phyloP scores from a whole-genome alignment of 37 sponge, comb jelly and placozoan genomes.

The Cliona cf. orientalis region DNA sequence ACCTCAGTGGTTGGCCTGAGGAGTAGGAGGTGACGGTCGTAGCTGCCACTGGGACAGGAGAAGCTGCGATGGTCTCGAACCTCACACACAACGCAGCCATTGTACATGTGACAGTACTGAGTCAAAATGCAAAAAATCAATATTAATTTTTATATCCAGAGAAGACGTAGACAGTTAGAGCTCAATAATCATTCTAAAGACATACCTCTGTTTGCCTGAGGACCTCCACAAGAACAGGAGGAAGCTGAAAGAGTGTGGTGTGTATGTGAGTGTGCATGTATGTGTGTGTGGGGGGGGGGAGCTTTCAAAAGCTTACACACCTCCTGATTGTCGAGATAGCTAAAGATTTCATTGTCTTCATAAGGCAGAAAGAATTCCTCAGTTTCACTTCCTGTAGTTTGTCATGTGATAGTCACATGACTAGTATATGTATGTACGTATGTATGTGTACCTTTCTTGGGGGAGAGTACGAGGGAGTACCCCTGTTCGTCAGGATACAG shows the following conservation, averaged over 20 bases:
- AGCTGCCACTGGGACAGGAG: neutral
- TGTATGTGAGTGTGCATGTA: neutral
- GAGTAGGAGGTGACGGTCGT: constrained; percentile 53
- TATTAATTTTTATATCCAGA: neutral
- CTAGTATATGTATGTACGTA: too few relatives aligned
- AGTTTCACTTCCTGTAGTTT: constrained; percentile 8
- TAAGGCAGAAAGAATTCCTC: constrained; percentile 67
- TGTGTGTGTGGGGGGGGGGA: too few relatives aligned
- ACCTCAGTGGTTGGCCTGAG: constrained; percentile 76
- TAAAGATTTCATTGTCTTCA: constrained; percentile 75
- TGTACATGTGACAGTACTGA: constrained; percentile 49
- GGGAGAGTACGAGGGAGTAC: constrained; percentile 64
- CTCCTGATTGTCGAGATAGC: constrained; percentile 80
- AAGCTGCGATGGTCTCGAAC: constrained; percentile 61
- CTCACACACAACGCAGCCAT: constrained; percentile 80
- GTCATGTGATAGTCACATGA: too few relatives aligned
- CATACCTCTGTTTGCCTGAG: constrained; percentile 44
- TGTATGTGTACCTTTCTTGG: neutral
- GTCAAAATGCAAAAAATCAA: neutral
- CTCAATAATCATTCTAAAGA: neutral
- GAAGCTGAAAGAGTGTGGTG: constrained; percentile 34
- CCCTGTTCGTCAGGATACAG: constrained; percentile 73
- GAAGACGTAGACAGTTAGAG: neutral
- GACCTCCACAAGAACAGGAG: constrained; percentile 74
- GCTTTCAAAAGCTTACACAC: constrained; percentile 5